These are phyloP conservation scores for Platalea minor DNA, from an alignment of 2,797 vertebrate genomes.

Conservation along the genomic window DNA sequence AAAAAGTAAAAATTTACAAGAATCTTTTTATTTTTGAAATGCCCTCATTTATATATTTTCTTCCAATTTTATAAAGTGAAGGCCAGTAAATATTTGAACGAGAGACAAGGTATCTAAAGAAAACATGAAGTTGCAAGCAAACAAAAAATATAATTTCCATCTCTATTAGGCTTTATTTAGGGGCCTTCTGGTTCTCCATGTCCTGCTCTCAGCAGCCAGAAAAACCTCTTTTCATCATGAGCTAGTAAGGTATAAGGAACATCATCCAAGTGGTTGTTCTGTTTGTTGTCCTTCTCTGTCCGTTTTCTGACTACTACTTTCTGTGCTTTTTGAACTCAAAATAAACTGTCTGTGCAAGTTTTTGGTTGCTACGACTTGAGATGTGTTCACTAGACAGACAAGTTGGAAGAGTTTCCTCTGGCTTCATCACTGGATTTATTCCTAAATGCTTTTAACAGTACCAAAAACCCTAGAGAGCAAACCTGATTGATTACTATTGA, in stretches of 20 bases:
- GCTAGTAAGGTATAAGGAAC: not conserved
- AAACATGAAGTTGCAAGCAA: not conserved
- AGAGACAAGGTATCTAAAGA: not conserved
- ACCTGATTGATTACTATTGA: slow-evolving; percentile 15
- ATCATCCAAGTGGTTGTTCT: not conserved
- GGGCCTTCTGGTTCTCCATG: not conserved
- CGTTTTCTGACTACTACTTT: not conserved
- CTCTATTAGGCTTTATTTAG: not conserved
- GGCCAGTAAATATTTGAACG: not conserved
- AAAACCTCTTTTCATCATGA: not conserved
- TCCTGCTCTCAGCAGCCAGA: not conserved
- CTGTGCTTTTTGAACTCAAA: not conserved
- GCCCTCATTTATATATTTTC: not conserved
- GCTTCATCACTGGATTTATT: not conserved
- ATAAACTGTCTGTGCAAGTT: not conserved
- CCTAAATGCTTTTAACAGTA: slow-evolving; percentile 20
- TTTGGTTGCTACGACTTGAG: not conserved
- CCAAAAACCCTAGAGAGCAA: slow-evolving; percentile 4
- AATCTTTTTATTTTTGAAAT: not conserved
- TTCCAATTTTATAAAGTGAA: not conserved
- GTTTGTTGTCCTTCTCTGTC: not conserved
- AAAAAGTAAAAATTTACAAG: not conserved
- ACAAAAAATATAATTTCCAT: not conserved
- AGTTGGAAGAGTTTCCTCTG: not conserved
- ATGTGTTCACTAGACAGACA: not conserved